Base-by-base conservation (phyloP, 2,797 vertebrate species). In the Sandelia bainsii region DNA sequence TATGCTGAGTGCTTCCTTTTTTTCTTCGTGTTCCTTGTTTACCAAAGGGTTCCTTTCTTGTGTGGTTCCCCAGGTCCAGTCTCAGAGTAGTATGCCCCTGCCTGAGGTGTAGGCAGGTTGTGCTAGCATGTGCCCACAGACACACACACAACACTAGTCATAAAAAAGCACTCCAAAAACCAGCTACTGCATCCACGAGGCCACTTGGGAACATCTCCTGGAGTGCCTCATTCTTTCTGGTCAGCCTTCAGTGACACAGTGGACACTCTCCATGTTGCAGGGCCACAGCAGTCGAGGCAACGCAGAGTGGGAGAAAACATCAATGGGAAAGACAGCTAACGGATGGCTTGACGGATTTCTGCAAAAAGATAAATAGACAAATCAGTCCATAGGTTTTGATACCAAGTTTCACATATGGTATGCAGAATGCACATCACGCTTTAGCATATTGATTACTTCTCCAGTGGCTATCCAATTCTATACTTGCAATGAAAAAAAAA, bases 201-300 rank as follows among this genome's bases (percentile, higher is more conserved):
- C 79, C 82, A 84, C 86, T 89, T 87, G 82, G 88, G 87, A 91
- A 91, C 86, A 85, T 93, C 87, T 88, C 82, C 87, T 81, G 75
- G 80, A 81, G 91, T 87, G 91, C 94, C 92, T 95, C 93, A 84
- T 93, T 89, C 87, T 94, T 91, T 89, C 69, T 85, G 87, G 93
- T 94, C 91, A 91, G 73, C 93, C 89, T 89, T 91, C 73, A 89
- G 91, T 90, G 85, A 92, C 83, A 90, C 83, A 79, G 89, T 85
- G 89, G 92, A 87, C 91, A 90, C 93, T 91, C 93, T 95, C 95
- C 48, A 94, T 93, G 89, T 79, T 92, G 83, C 76, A 85, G 80
- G 78, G 80, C 79, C 70, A 83, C 84, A 58, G 72, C 75, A 72
- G 66, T 71, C 19, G 60, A 69, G 63, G 82, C 51, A 49, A 85